Percentiles rank a stretch among this genome's conserved stretches.
These are phyloP conservation scores for Gallinago undulata DNA, from an alignment of 2,113 vertebrate species.

Conservation along the genomic window DNA sequence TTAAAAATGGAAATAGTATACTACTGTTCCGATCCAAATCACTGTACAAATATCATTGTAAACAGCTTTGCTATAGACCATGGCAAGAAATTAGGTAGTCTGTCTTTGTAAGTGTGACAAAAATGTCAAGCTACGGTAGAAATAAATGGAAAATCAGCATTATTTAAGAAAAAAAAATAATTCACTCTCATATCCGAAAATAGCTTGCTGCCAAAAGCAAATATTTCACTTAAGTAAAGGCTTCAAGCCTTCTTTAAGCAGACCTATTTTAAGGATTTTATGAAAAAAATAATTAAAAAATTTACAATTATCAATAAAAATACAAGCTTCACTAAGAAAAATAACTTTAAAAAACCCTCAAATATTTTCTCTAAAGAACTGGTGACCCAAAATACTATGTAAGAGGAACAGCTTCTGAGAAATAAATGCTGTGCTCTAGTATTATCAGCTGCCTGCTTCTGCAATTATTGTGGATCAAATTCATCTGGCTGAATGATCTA, in stretches of 20 bases:
- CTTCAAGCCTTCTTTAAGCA: background rate
- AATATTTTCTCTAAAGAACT: background rate
- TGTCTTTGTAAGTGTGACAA: conserved; percentile 9
- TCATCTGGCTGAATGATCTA: background rate
- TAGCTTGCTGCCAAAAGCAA: background rate
- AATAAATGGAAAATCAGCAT: background rate
- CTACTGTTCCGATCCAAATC: background rate
- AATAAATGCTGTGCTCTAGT: background rate
- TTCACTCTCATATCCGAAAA: background rate
- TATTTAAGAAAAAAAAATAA: conserved; percentile 29
- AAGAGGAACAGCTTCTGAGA: background rate
- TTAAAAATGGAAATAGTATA: background rate
- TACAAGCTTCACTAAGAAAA: background rate
- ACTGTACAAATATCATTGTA: background rate
- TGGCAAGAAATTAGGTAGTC: conserved; percentile 13
- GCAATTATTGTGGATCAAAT: background rate
- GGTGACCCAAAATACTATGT: background rate
- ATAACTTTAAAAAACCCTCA: background rate
- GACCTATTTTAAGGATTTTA: background rate
- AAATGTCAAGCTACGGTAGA: background rate
- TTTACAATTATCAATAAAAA: background rate
- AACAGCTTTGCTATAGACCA: background rate
- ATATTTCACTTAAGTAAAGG: background rate
- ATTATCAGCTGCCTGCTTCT: background rate
- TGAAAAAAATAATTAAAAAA: background rate